Percentiles rank a stretch among this genome's conserved stretches.
phyloP scores from a whole-genome alignment of 2,797 vertebrate genomes.

The Zenarchopterus dispar region DNA sequence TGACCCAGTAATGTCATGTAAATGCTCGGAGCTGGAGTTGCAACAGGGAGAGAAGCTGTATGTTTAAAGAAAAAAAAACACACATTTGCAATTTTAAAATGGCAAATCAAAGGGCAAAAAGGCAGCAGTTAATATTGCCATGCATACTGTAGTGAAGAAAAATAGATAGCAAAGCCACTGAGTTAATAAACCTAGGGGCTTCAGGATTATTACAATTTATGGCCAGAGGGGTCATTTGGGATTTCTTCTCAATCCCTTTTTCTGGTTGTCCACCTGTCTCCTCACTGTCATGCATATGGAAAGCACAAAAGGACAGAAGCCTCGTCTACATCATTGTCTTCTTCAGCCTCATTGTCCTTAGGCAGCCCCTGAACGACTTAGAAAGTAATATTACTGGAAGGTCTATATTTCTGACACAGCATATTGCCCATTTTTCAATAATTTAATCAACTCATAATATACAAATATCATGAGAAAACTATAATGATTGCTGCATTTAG shows the following conservation, averaged over 20 bases:
- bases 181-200: constrained; percentile 57
- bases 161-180: constrained; percentile 33
- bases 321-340: too few relatives aligned
- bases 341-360: too few relatives aligned
- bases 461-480: too few relatives aligned
- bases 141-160: constrained; percentile 10
- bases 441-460: neutral
- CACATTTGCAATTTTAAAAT: constrained; percentile 17
- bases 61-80: constrained; percentile 14
- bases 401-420: constrained; percentile 21
- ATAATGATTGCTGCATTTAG: too few relatives aligned
- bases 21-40: constrained; percentile 35
- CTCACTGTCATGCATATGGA: constrained; percentile 68
- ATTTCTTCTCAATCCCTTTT: constrained; percentile 67
- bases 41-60: constrained; percentile 8
- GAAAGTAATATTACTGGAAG: too few relatives aligned
- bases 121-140: constrained; percentile 8
- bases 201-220: constrained; percentile 66
- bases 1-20: constrained; percentile 71
- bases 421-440: neutral
- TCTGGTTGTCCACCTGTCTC: constrained; percentile 58
- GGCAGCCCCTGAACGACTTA: too few relatives aligned
- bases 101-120: constrained; percentile 9
- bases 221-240: constrained; percentile 60
- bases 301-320: constrained; percentile 60